phyloP scores from a whole-genome alignment of 2,113 vertebrate genomes.

The Oxyruncus cristatus region DNA sequence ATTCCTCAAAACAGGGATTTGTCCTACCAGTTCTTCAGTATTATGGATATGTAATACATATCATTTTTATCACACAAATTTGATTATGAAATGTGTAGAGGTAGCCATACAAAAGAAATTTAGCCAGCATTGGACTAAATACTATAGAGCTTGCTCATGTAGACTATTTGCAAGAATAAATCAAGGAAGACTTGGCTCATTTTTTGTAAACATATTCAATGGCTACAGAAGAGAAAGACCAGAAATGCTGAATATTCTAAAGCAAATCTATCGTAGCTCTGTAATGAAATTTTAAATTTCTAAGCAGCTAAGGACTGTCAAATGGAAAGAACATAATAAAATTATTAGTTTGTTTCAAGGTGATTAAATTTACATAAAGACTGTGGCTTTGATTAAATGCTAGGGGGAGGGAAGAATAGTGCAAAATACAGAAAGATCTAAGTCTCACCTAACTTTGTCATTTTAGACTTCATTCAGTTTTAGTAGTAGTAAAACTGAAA shows the following conservation, averaged over 20 bases:
- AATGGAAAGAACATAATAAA: conserved; percentile 38
- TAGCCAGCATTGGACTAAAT: background rate
- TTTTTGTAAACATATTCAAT: background rate
- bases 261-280: background rate
- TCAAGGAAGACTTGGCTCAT: background rate
- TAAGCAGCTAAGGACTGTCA: conserved; percentile 29
- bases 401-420: background rate
- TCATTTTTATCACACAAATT: background rate
- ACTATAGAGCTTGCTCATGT: background rate
- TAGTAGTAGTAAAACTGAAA: background rate
- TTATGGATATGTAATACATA: background rate
- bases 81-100: background rate
- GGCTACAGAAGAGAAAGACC: background rate
- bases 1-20: background rate
- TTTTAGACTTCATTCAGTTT: background rate
- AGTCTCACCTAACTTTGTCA: background rate
- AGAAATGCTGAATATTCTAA: background rate
- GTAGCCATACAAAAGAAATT: background rate
- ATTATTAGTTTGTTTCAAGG: conserved; percentile 42
- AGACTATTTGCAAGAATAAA: background rate
- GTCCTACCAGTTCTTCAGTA: background rate
- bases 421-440: conserved; percentile 12
- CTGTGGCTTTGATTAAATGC: conserved; percentile 51
- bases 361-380: conserved; percentile 62
- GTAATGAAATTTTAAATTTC: conserved; percentile 34